phyloP scores from a whole-genome alignment of 2,797 vertebrate species.

The Emydoidea blandingii region DNA sequence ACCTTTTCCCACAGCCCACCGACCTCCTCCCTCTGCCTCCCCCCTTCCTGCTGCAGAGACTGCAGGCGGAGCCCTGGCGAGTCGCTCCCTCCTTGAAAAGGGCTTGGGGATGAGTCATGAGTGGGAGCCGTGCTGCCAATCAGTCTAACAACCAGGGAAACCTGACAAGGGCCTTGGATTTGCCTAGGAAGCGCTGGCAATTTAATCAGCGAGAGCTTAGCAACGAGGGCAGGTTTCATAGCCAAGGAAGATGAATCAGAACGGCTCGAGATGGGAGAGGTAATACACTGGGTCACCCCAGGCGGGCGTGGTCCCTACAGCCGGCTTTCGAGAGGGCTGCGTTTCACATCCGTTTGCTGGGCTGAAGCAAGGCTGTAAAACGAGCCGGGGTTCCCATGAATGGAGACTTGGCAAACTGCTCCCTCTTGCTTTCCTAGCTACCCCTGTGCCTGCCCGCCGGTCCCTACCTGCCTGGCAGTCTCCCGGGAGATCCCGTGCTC shows the following conservation, averaged over 20 bases:
- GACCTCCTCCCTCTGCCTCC: background rate
- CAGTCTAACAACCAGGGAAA: background rate
- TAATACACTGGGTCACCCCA: background rate
- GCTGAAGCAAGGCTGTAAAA: background rate
- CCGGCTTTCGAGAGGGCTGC: background rate
- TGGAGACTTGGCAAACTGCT: too few species aligned
- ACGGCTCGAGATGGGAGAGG: background rate
- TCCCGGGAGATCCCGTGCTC: background rate
- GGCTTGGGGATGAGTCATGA: background rate
- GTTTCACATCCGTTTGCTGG: background rate
- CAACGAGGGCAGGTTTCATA: background rate
- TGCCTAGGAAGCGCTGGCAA: background rate
- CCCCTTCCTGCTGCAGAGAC: too few species aligned
- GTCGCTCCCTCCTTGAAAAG: background rate
- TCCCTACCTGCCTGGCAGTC: background rate
- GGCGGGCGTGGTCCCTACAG: too few species aligned
- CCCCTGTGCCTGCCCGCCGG: background rate
- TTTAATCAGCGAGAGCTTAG: background rate
- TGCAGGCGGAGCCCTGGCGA: background rate
- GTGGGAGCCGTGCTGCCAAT: background rate
- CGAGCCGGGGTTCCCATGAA: too few species aligned
- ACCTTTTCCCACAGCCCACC: background rate
- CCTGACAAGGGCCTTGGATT: background rate
- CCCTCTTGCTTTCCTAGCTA: background rate
- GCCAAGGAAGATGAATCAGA: background rate